Evolutionary conservation across 2,888 invertebrate species (phyloP).

Genomic region (Agonopterix alstromeriana): DNA sequence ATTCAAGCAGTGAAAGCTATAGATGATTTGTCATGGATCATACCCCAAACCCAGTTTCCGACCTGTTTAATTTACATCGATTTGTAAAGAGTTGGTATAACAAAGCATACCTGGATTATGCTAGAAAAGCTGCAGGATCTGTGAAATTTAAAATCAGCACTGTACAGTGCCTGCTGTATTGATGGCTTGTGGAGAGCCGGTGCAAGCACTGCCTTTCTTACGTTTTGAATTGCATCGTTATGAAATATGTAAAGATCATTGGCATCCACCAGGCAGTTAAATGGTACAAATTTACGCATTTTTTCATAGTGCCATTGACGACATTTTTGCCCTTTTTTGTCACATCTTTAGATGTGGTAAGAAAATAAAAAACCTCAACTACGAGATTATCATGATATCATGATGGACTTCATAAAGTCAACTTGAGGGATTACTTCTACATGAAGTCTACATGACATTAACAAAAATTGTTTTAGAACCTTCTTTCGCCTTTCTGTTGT

Average conservation of each 20-base stretch:
- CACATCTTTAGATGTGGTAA: conserved; percentile 7
- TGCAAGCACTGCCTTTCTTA: conserved; percentile 42
- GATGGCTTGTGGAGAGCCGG: conserved; percentile 40
- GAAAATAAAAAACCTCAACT: no score
- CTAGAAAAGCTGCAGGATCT: conserved; percentile 43
- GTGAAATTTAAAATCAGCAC: conserved; percentile 52
- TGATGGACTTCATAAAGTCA: no score
- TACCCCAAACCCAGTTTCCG: no score
- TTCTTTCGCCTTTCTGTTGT: no score
- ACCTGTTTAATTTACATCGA: no score
- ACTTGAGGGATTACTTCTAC: no score
- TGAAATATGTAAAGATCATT: conserved; percentile 40
- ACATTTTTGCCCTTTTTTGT: conserved; percentile 23
- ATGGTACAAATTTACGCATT: conserved; percentile 53
- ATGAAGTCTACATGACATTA: no score
- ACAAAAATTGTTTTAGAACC: no score
- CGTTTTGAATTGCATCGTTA: conserved; percentile 46
- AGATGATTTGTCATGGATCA: no score
- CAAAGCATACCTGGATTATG: conserved; percentile 2
- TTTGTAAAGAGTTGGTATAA: no score
- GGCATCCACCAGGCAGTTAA: conserved; percentile 44
- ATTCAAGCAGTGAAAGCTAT: no score
- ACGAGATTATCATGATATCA: no score
- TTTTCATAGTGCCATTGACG: conserved; percentile 33
- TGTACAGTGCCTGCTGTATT: conserved; percentile 48